Conservation (phyloP, 2,888 invertebrate species). For the Drymonia ruficornis region DNA sequence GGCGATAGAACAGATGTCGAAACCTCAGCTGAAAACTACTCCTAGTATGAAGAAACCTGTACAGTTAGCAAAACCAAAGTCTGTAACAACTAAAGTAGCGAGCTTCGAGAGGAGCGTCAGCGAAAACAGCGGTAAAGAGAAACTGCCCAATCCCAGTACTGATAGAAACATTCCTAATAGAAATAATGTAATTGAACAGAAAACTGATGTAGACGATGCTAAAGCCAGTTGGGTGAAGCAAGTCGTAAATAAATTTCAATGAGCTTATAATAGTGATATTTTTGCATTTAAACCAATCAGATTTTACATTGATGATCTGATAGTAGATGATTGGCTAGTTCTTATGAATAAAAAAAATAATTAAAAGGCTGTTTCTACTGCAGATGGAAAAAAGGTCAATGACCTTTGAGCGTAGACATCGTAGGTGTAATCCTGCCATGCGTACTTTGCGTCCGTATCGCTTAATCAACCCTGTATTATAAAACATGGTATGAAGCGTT, state of each 20-base stretch:
- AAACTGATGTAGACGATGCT: conserved; percentile 53
- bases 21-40: conserved; percentile 54
- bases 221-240: conserved; percentile 90
- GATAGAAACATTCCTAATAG: conserved; percentile 46
- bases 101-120: conserved; percentile 66
- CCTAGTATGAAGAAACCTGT: conserved; percentile 57
- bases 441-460: too few species aligned
- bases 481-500: too few species aligned
- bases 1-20: conserved; percentile 75
- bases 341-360: not conserved
- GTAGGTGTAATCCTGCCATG: too few species aligned
- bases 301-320: conserved; percentile 2
- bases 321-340: conserved; percentile 15
- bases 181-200: conserved; percentile 46
- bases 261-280: conserved; percentile 56
- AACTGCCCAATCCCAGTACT: conserved; percentile 28
- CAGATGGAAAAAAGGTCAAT: too few species aligned
- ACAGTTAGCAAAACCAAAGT: conserved; percentile 63
- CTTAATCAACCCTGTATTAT: too few species aligned
- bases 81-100: conserved; percentile 70
- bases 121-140: conserved; percentile 47
- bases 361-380: too few species aligned
- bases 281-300: conserved; percentile 61
- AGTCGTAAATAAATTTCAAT: conserved; percentile 90
- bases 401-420: too few species aligned